These are phyloP conservation scores for Furcula furcula DNA, from an alignment of 2,888 invertebrate species.

Conservation along the genomic window DNA sequence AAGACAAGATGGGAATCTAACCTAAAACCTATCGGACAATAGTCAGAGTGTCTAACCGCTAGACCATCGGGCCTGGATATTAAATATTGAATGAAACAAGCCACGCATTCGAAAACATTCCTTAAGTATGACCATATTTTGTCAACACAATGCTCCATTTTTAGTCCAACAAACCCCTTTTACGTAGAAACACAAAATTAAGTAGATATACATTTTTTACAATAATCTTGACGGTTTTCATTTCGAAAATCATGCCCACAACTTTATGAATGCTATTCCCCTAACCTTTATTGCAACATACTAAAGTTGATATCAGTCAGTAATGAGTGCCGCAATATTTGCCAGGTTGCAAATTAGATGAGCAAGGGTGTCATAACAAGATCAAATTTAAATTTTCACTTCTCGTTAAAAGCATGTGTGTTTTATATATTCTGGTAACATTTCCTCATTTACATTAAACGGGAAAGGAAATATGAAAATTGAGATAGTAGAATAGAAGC, in stretches of 20 bases:
- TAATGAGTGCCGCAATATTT: neutral
- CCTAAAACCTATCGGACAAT: too few species aligned
- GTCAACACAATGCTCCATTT: too few species aligned
- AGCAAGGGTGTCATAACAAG: slow-evolving; percentile 36
- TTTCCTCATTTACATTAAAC: neutral
- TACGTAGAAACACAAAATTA: slow-evolving; percentile 23
- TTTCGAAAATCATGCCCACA: slow-evolving; percentile 29
- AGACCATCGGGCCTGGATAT: too few species aligned
- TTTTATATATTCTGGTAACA: slow-evolving; percentile 26
- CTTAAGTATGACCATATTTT: too few species aligned
- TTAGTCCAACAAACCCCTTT: slow-evolving; percentile 10
- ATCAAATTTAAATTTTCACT: slow-evolving; percentile 44
- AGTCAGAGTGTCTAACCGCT: too few species aligned
- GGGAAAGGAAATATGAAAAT: neutral
- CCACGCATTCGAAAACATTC: too few species aligned
- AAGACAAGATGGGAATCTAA: too few species aligned
- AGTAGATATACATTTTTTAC: slow-evolving; percentile 35
- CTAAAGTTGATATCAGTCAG: slow-evolving; percentile 13
- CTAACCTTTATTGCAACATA: neutral
- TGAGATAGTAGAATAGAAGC: too few species aligned
- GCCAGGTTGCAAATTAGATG: slow-evolving; percentile 34
- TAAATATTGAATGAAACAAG: too few species aligned
- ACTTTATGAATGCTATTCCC: neutral
- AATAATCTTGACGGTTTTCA: slow-evolving; percentile 34
- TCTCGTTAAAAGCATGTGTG: slow-evolving; percentile 34